Percentiles rank a stretch among this genome's conserved stretches.
Evolutionary conservation across 2,113 vertebrate species (phyloP).

Genomic region (Cynopterus brachyotis): DNA sequence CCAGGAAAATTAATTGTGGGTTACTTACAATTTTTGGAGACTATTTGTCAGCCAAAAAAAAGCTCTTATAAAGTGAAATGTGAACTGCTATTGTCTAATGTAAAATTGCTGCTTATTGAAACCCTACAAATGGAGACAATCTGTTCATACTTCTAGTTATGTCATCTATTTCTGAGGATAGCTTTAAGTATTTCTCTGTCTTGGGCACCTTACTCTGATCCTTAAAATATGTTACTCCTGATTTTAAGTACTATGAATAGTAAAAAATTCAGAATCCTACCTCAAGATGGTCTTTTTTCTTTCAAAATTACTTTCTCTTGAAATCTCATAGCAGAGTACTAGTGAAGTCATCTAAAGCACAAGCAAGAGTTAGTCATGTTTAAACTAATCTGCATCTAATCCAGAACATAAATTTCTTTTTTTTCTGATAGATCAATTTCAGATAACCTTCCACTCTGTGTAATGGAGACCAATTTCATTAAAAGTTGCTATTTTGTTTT

Average conservation of each 20-base stretch:
- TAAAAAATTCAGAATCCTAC: background rate
- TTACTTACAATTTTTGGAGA: background rate
- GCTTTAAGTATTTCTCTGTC: background rate
- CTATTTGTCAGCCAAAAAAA: background rate
- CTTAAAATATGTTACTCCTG: background rate
- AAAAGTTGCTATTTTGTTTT: background rate
- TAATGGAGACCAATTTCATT: background rate
- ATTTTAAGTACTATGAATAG: background rate
- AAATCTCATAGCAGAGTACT: background rate
- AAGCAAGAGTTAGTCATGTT: background rate
- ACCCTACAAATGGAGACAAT: background rate
- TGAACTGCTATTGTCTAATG: background rate
- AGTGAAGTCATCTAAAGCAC: background rate
- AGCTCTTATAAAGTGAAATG: background rate
- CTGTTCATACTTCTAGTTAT: background rate
- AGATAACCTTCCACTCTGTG: background rate
- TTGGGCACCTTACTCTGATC: background rate
- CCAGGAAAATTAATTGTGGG: background rate
- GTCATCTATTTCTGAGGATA: background rate
- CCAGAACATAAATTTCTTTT: background rate
- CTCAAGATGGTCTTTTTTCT: background rate
- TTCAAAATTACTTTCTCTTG: background rate
- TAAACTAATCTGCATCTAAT: background rate
- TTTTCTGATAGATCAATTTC: background rate
- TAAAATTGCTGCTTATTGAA: background rate